phyloP scores from a whole-genome alignment of 1,140 invertebrate genomes.

The Brachionus paranguensis region DNA sequence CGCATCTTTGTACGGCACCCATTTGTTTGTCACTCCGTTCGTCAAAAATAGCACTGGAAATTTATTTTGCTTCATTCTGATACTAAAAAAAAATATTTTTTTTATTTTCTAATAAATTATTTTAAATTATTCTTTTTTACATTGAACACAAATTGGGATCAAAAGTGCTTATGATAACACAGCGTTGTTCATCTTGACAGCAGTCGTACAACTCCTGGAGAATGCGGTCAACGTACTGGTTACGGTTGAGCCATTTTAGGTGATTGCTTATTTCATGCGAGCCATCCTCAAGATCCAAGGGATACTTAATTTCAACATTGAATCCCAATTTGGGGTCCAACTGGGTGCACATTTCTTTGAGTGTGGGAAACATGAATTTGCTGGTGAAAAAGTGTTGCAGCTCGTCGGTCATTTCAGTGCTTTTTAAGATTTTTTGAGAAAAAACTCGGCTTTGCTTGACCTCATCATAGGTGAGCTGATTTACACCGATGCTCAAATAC shows the following conservation, averaged over 20 bases:
- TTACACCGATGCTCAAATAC: neutral
- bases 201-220: slow-evolving; percentile 58
- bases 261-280: neutral
- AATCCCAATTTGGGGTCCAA: slow-evolving; percentile 79
- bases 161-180: slow-evolving; percentile 85
- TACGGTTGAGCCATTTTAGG: slow-evolving; percentile 19
- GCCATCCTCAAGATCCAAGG: slow-evolving; percentile 67
- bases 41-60: slow-evolving; percentile 40
- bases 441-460: slow-evolving; percentile 21
- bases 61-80: slow-evolving; percentile 34
- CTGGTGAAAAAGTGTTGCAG: neutral
- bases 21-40: slow-evolving; percentile 34
- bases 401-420: neutral
- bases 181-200: slow-evolving; percentile 67
- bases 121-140: neutral
- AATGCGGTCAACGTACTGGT: slow-evolving; percentile 38
- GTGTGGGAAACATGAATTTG: slow-evolving; percentile 66
- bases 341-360: slow-evolving; percentile 65
- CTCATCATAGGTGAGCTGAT: slow-evolving; percentile 26
- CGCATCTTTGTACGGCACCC: slow-evolving; percentile 26
- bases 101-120: neutral
- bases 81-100: neutral
- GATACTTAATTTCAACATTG: slow-evolving; percentile 93
- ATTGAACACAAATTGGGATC: slow-evolving; percentile 69
- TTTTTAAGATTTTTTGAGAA: slow-evolving; percentile 9